Evolutionary conservation across 2,113 vertebrate species (phyloP), one percentile per base, ranked within the genome.

Genomic region (Colistium nudipinnis): DNA sequence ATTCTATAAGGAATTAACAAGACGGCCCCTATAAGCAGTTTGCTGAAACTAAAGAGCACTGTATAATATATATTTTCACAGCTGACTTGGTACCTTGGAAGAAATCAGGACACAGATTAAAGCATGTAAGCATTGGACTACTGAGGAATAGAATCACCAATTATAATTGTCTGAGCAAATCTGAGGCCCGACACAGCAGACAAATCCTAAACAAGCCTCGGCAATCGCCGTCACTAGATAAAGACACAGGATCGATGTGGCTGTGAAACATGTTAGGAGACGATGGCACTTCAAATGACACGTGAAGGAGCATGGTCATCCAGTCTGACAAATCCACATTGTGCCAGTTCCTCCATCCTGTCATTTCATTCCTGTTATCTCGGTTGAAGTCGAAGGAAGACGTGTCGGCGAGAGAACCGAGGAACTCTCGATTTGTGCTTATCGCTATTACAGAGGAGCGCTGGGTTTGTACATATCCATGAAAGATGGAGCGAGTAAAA

Each of bases 281-380:
- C 41, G 10, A 62, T 7, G 4, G 17, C 3, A 19, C 28, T 39
- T 69, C 13, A 51, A 19, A 27, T 60, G 25, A 43, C 2, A 14
- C 30, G 31, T 20, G 16, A 64, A 39, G n/a, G 17, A 30, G 30
- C 24, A 30, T 31, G 14, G 24, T 24, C 49, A 35, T 44, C 36
- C 35, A 25, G 38, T 53, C 39, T 57, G 59, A 52, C 52, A 70
- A 20, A 19, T 19, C 11, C 28, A 39, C 25, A 28, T 55, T 55
- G 16, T 69, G 64, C 38, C 20, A 35, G 17, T 53, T 64, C 24
- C 28, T 45, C 22, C 28, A 43, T 51, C 39, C n/a, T 48, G 47
- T 48, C 12, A 31, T 33, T 22, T 49, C 48, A 20, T 24, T 17
- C 10, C 20, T 35, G 11, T 49, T 27, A 22, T 49, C 17, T 19